These are phyloP conservation scores for Psettodes erumei DNA, from an alignment of 2,113 vertebrate species.

Conservation along the genomic window DNA sequence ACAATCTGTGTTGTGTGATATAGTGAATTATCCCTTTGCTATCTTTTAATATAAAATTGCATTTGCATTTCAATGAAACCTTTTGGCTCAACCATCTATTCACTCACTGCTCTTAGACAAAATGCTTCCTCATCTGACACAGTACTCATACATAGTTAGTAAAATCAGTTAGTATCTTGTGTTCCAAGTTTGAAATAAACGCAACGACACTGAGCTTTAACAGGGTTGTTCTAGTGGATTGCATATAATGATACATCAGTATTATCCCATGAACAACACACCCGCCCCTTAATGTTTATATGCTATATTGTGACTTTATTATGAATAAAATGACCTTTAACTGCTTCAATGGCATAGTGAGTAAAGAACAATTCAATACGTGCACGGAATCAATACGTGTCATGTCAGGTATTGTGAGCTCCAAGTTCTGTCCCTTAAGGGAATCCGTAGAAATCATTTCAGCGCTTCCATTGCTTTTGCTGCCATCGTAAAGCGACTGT, in stretches of 20 bases:
- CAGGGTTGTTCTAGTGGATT: not conserved
- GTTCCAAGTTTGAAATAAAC: not conserved
- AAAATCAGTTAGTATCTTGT: not conserved
- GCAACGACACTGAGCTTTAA: not conserved
- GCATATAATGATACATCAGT: no score
- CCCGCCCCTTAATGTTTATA: not conserved
- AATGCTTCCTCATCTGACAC: not conserved
- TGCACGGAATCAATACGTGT: no score
- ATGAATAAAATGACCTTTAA: not conserved
- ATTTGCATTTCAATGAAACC: constrained; percentile 81
- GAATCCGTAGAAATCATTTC: no score
- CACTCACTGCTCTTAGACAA: not conserved
- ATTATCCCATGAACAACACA: not conserved
- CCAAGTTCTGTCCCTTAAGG: no score
- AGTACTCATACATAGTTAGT: not conserved
- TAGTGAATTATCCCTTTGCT: constrained; percentile 85
- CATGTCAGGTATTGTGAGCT: no score
- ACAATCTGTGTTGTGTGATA: constrained; percentile 86
- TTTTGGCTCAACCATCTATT: constrained; percentile 34
- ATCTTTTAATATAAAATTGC: constrained; percentile 88
- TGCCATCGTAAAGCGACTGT: not conserved
- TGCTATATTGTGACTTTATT: not conserved
- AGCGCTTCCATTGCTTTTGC: not conserved
- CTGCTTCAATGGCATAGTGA: not conserved
- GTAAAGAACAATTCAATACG: no score